These are phyloP conservation scores for Formica exsecta DNA, from an alignment of 1,140 invertebrate species.

Conservation along the genomic window DNA sequence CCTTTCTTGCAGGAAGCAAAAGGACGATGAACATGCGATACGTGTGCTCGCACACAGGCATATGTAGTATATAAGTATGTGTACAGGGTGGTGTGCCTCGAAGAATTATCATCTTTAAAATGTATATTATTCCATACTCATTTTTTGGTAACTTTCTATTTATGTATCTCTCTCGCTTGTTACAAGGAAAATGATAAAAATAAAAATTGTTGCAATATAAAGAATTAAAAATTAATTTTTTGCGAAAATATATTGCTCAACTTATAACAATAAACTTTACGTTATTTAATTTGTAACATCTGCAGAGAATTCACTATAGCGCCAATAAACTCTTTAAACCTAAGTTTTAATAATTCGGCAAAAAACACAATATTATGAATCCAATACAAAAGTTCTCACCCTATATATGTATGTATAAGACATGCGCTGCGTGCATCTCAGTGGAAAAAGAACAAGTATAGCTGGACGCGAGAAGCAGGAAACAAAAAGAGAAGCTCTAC, in stretches of 20 bases:
- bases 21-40: slow-evolving; percentile 41
- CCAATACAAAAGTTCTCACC: not conserved
- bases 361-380: not conserved
- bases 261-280: not conserved
- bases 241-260: not conserved
- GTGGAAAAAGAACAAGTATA: slow-evolving; percentile 55
- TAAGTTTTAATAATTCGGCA: not conserved
- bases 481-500: slow-evolving; percentile 72
- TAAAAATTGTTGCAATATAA: not conserved
- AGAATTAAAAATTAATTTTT: not conserved
- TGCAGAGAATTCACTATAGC: too few species aligned
- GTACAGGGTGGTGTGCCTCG: slow-evolving; percentile 40
- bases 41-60: slow-evolving; percentile 7
- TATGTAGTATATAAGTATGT: not conserved
- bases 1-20: slow-evolving; percentile 56
- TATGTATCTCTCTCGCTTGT: not conserved
- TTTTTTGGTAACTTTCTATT: not conserved
- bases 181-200: not conserved
- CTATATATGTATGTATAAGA: slow-evolving; percentile 33
- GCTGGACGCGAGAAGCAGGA: slow-evolving; percentile 59
- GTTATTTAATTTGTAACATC: not conserved
- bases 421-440: slow-evolving; percentile 15
- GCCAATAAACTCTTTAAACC: not conserved
- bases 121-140: not conserved
- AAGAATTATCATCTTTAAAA: slow-evolving; percentile 15